A percentile compares a stretch with the other conserved stretches of the same genome.
Evolutionary conservation across 2,797 vertebrate genomes (phyloP).

Genomic region (Orestias chungarensis): DNA sequence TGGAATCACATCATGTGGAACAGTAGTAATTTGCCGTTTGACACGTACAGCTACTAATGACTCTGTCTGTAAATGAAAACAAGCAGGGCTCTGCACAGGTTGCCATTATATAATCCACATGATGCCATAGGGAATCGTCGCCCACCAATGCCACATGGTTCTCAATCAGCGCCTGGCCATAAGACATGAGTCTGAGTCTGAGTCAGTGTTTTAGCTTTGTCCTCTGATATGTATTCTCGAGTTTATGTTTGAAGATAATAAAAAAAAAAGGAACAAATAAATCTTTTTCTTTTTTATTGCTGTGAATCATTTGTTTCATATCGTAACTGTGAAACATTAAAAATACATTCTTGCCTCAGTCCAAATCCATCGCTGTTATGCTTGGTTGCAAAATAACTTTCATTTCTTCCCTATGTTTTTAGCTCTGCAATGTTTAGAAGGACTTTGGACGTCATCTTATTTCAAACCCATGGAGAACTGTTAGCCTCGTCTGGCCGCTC

Average conservation of each 20-base stretch:
- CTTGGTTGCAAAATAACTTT: slow-evolving; percentile 28
- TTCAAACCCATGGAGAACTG: slow-evolving; percentile 19
- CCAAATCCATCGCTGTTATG: slow-evolving; percentile 28
- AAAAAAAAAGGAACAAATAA: not conserved
- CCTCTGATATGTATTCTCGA: not conserved
- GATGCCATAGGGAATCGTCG: slow-evolving; percentile 53
- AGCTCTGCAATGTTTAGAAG: slow-evolving; percentile 36
- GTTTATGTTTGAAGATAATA: not conserved
- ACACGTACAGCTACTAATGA: slow-evolving; percentile 47
- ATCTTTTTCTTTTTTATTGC: not conserved
- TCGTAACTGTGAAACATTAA: slow-evolving; percentile 17
- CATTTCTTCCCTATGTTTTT: slow-evolving; percentile 43
- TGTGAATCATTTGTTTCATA: not conserved
- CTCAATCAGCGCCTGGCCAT: slow-evolving; percentile 10
- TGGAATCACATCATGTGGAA: slow-evolving; percentile 40
- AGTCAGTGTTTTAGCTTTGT: slow-evolving; percentile 34
- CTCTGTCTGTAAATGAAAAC: slow-evolving; percentile 55
- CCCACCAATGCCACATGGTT: slow-evolving; percentile 56
- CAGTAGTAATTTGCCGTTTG: slow-evolving; percentile 38
- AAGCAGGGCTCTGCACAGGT: slow-evolving; percentile 59
- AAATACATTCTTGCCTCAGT: slow-evolving; percentile 19
- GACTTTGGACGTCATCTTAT: slow-evolving; percentile 8
- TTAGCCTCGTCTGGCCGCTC: slow-evolving; percentile 22
- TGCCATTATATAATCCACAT: slow-evolving; percentile 61
- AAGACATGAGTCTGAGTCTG: slow-evolving; percentile 9